Conservation (phyloP, 2,797 vertebrate genomes). For the Hozukius guyotensis region DNA sequence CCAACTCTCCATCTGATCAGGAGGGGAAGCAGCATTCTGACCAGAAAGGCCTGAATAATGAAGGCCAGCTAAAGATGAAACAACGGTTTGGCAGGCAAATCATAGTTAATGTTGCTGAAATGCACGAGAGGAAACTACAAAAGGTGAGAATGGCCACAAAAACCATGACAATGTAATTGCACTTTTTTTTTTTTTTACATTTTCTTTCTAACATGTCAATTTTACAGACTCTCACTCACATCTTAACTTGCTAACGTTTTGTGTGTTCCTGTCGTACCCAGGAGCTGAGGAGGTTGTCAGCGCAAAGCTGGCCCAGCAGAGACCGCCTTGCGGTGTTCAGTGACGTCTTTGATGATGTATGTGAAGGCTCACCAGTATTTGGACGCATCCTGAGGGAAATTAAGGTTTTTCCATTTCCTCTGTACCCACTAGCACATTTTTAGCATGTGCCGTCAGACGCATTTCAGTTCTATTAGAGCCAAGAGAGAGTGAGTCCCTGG, state of each 20-base stretch:
- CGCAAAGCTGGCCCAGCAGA: conserved; percentile 65
- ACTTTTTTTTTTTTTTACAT: neutral
- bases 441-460: conserved; percentile 69
- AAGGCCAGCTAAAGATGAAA: conserved; percentile 66
- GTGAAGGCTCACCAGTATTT: conserved; percentile 82
- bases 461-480: conserved; percentile 43
- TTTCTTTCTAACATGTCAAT: neutral
- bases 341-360: conserved; percentile 86
- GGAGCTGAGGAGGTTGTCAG: conserved; percentile 79
- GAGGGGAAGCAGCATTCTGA: conserved; percentile 35
- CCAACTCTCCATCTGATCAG: conserved; percentile 7
- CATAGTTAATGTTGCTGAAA: conserved; percentile 50
- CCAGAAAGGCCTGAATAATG: conserved; percentile 54
- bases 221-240: neutral
- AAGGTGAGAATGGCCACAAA: conserved; percentile 63
- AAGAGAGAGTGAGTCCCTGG: conserved; percentile 66
- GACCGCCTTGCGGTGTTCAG: conserved; percentile 78
- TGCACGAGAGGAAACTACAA: conserved; percentile 75
- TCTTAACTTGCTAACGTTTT: conserved; percentile 19
- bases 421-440: conserved; percentile 77
- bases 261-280: conserved; percentile 67
- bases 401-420: conserved; percentile 86
- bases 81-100: conserved; percentile 65
- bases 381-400: conserved; percentile 87
- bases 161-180: neutral